Percentiles rank a stretch among this genome's conserved stretches.
phyloP scores from a whole-genome alignment of 2,888 invertebrate genomes.

The Epinotia demarniana region DNA sequence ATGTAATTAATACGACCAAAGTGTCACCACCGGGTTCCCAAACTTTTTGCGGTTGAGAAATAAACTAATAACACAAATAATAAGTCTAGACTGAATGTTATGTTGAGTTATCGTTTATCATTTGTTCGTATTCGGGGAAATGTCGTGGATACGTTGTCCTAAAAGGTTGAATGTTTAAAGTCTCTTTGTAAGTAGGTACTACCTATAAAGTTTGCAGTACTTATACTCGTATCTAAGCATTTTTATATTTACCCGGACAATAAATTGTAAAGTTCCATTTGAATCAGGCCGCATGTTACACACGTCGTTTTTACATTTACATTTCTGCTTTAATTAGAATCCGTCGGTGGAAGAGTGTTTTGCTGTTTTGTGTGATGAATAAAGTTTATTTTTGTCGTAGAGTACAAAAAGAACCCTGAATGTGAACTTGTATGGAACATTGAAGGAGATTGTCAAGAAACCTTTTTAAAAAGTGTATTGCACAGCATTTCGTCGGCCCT shows the following conservation, averaged over 20 bases:
- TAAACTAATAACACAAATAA: not conserved
- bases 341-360: constrained; percentile 25
- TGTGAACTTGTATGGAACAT: constrained; percentile 25
- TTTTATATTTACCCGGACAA: not conserved
- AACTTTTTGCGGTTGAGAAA: not conserved
- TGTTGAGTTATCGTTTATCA: not conserved
- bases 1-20: not conserved
- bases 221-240: not conserved
- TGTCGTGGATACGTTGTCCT: constrained; percentile 8
- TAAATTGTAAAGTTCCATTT: too few species aligned
- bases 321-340: constrained; percentile 28
- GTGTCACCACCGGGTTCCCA: not conserved
- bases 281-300: not conserved
- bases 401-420: constrained; percentile 20
- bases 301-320: constrained; percentile 2
- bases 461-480: constrained; percentile 31
- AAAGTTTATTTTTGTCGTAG: constrained; percentile 28
- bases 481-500: constrained; percentile 6
- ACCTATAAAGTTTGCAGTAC: too few species aligned
- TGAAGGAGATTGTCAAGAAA: constrained; percentile 18
- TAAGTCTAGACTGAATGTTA: not conserved
- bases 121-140: constrained; percentile 5
- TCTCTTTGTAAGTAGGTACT: too few species aligned
- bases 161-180: not conserved
- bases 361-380: constrained; percentile 14